Conservation (phyloP, 2,888 invertebrate genomes). For the Pantelozetes paolii region DNA sequence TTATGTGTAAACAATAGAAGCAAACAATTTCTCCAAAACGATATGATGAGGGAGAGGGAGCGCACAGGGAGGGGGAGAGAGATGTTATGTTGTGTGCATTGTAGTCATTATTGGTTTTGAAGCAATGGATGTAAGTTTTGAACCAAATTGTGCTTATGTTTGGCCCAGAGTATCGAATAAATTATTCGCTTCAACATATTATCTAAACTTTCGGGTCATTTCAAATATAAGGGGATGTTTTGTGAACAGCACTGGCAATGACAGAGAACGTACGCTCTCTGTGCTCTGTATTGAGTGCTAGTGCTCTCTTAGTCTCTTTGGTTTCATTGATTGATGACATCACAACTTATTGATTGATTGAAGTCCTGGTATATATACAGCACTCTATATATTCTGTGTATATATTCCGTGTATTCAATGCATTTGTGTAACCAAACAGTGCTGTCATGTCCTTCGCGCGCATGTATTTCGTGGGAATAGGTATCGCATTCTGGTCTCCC, state of each 20-base stretch:
- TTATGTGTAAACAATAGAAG: constrained; percentile 14
- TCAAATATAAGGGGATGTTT: constrained; percentile 18
- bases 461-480: not conserved
- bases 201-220: constrained; percentile 26
- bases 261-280: constrained; percentile 29
- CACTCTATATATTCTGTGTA: not conserved
- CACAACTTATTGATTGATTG: constrained; percentile 22
- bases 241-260: constrained; percentile 22
- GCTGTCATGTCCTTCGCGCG: constrained; percentile 2
- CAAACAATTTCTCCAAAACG: not conserved
- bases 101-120: constrained; percentile 27
- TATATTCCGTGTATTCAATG: not conserved
- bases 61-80: not conserved
- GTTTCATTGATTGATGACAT: constrained; percentile 31
- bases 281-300: constrained; percentile 13
- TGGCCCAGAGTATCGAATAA: constrained; percentile 24
- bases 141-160: constrained; percentile 4
- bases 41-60: not conserved
- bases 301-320: constrained; percentile 8
- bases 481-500: constrained; percentile 11
- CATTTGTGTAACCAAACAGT: not conserved
- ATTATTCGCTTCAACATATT: constrained; percentile 25
- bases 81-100: not conserved
- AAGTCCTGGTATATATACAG: not conserved
- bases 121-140: not conserved